Conservation (phyloP, 53 echinoderm and acorn worm species). For the Henricia sp. region DNA sequence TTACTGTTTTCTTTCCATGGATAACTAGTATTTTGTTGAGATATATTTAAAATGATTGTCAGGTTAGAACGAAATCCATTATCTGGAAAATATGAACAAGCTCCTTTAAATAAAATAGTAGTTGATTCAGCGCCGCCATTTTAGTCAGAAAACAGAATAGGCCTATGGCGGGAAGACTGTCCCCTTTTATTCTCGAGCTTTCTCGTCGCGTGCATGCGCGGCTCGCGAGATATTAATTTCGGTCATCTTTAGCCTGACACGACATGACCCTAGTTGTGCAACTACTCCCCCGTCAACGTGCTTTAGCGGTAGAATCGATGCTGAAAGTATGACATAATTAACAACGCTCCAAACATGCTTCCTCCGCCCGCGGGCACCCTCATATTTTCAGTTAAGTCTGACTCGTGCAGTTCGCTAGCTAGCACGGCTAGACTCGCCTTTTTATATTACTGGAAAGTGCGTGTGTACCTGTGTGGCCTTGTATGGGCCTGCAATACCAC, state of each 20-base stretch:
- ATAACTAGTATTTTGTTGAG: too few species aligned
- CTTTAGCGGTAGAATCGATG: slow-evolving; percentile 19
- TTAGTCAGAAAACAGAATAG: too few species aligned
- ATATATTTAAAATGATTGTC: too few species aligned
- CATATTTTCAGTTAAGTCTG: slow-evolving; percentile 6
- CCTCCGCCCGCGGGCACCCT: neutral
- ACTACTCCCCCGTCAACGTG: slow-evolving; percentile 1
- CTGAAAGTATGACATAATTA: slow-evolving; percentile 41
- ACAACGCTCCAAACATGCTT: slow-evolving; percentile 19
- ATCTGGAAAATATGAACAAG: too few species aligned
- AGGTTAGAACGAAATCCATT: too few species aligned
- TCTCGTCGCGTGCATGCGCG: slow-evolving; percentile 4
- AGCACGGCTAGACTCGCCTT: neutral
- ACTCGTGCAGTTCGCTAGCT: too few species aligned
- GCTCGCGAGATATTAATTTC: neutral
- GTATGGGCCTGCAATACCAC: neutral
- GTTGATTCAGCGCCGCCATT: too few species aligned
- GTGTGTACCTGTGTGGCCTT: neutral
- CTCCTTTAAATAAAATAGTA: too few species aligned
- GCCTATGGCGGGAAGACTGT: too few species aligned
- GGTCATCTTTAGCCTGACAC: neutral
- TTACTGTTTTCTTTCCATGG: too few species aligned
- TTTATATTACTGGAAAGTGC: neutral
- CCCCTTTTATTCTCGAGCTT: neutral
- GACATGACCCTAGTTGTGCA: neutral